Evolutionary conservation across 2,797 vertebrate genomes (phyloP), one percentile per base, ranked within the genome.

Genomic region (Tinamus major): DNA sequence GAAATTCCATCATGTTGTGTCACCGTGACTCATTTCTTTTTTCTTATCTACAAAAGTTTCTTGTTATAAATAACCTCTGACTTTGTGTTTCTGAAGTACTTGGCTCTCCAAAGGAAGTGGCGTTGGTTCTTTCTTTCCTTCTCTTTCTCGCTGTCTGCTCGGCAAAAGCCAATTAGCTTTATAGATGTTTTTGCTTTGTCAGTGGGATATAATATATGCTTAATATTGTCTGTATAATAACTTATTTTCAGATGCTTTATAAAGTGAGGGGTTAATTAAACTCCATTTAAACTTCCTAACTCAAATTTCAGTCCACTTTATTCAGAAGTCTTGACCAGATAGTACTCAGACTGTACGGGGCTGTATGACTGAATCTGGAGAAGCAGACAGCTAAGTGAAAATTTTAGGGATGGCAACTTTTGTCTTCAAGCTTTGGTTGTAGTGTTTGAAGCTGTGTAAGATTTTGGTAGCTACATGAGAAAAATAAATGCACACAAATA

Each of bases 1-100:
- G 91, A 84, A 95, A 92, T 95, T 97, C 83, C 89, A 80, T 95
- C 63, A 42, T 27, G 29, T 92, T 96, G 71, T 84, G 85, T 97
- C 95, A 96, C 67, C 78, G 26, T 97, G 95, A 96, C 85, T 97
- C 93, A 96, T 90, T 96, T 96, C 89, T 95, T 96, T 93, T 95
- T 85, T 68, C 75, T 96, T 94, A 92, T 95, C 95, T 96, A 59
- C 86, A 81, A 96, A 89, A 94, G 85, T 92, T 93, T 89, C 58
- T 96, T 92, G 24, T 80, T 83, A 95, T 91, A 96, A 96, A 91
- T 94, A 94, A 94, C 8, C 1, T 79, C 48, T 93, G 74, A 48
- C 65, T 89, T 26, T 91, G 56, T 55, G 16, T 68, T 93, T 88
- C 70, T 92, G 55, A 85, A 91, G 21, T 39, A 39, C 15, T 84